These are phyloP conservation scores for Drosophila nebulosa DNA, from an alignment of 1,140 invertebrate species.

Conservation along the genomic window DNA sequence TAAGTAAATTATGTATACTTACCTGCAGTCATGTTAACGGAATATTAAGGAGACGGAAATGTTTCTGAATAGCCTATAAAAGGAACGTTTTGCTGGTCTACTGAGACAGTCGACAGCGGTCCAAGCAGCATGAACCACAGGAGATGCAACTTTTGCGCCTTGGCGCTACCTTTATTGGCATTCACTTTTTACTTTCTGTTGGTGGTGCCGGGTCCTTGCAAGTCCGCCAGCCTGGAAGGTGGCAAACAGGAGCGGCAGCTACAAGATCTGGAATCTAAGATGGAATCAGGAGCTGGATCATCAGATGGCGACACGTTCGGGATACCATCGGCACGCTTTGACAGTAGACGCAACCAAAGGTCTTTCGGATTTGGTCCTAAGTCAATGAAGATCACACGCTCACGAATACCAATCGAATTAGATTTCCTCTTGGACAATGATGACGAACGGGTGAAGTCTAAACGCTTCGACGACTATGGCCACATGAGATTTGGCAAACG, in stretches of 20 bases:
- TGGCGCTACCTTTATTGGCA: constrained; percentile 17
- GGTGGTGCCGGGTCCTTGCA: background rate
- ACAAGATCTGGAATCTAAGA: constrained; percentile 22
- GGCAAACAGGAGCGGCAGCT: constrained; percentile 15
- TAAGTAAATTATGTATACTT: constrained; percentile 14
- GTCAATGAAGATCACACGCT: constrained; percentile 35
- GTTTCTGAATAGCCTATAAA: constrained; percentile 10
- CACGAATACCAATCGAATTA: constrained; percentile 54
- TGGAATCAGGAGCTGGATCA: constrained; percentile 8
- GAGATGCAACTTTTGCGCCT: constrained; percentile 8
- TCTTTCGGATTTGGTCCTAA: constrained; percentile 18
- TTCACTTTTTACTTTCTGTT: constrained; percentile 16
- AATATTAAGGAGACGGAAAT: constrained; percentile 21
- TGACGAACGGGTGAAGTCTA: constrained; percentile 82
- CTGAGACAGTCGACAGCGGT: background rate
- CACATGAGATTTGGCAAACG: constrained; percentile 85
- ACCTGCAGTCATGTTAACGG: background rate
- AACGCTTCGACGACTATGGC: constrained; percentile 85
- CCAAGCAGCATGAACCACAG: constrained; percentile 22
- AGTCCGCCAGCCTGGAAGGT: constrained; percentile 9
- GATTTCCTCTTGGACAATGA: constrained; percentile 82
- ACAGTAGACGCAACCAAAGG: constrained; percentile 22
- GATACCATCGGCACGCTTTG: constrained; percentile 3
- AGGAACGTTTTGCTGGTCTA: background rate
- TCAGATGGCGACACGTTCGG: constrained; percentile 1